Percentiles rank a stretch among this genome's conserved stretches.
These are phyloP conservation scores for Florisuga fusca DNA, from an alignment of 2,797 vertebrate species.

Conservation along the genomic window DNA sequence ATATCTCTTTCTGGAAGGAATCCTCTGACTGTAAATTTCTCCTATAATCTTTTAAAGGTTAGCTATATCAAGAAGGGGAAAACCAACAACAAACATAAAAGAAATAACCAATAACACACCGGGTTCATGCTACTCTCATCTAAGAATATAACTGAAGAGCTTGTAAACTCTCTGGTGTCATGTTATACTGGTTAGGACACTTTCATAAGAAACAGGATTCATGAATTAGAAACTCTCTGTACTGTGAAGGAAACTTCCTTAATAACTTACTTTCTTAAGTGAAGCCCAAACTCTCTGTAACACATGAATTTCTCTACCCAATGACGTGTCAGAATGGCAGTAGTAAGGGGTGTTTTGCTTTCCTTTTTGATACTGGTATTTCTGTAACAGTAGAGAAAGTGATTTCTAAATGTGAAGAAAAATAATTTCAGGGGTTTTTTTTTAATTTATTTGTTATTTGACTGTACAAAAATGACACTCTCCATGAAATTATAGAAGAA, in stretches of 20 bases:
- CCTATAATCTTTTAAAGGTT: background rate
- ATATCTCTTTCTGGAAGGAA: background rate
- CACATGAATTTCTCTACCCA: background rate
- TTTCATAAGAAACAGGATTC: background rate
- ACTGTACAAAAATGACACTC: background rate
- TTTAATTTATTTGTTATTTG: too few species aligned
- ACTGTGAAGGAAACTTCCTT: background rate
- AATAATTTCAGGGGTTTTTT: background rate
- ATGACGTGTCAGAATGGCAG: background rate
- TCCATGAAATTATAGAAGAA: background rate
- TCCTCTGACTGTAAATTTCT: background rate
- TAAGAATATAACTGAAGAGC: background rate
- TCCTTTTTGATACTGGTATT: background rate
- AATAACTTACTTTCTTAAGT: background rate
- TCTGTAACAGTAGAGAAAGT: background rate
- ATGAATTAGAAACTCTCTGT: background rate
- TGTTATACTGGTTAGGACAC: background rate
- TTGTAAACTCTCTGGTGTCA: background rate
- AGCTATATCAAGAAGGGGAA: background rate
- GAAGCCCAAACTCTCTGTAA: background rate
- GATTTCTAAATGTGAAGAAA: background rate
- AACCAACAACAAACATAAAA: background rate
- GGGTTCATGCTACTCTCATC: background rate
- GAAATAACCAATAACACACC: background rate
- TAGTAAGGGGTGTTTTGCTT: background rate